Evolutionary conservation across 2,113 vertebrate species (phyloP).

Genomic region (Addax nasomaculatus): DNA sequence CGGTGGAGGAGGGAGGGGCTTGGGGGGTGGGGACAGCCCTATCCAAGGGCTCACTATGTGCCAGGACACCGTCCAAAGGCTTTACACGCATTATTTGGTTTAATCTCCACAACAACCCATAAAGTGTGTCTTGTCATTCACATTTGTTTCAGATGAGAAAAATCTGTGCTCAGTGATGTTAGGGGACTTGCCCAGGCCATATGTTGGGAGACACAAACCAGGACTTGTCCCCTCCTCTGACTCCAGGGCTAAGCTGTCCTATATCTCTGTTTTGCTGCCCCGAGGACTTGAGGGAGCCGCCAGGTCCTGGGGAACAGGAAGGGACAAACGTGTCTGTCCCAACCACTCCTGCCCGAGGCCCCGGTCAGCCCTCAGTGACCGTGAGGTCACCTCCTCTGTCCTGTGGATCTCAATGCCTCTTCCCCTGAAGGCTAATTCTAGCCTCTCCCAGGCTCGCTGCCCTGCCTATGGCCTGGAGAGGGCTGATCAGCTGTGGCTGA

Average conservation of each 20-base stretch:
- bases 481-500: not conserved
- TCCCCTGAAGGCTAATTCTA: not conserved
- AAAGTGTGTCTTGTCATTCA: not conserved
- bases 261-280: not conserved
- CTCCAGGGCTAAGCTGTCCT: not conserved
- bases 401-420: fast-evolving
- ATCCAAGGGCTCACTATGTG: not conserved
- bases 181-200: not conserved
- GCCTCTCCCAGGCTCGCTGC: not conserved
- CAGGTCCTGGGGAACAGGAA: not conserved
- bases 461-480: too few species aligned
- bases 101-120: not conserved
- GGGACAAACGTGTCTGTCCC: not conserved
- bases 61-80: not conserved
- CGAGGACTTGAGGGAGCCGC: fast-evolving
- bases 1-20: not conserved
- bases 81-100: not conserved
- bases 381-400: not conserved
- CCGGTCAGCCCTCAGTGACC: not conserved
- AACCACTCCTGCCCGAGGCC: not conserved
- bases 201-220: not conserved
- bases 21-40: not conserved
- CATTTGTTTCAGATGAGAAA: not conserved
- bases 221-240: not conserved
- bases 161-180: not conserved